phyloP scores from a whole-genome alignment of 2,113 vertebrate genomes.

The Lepisosteus osseus region DNA sequence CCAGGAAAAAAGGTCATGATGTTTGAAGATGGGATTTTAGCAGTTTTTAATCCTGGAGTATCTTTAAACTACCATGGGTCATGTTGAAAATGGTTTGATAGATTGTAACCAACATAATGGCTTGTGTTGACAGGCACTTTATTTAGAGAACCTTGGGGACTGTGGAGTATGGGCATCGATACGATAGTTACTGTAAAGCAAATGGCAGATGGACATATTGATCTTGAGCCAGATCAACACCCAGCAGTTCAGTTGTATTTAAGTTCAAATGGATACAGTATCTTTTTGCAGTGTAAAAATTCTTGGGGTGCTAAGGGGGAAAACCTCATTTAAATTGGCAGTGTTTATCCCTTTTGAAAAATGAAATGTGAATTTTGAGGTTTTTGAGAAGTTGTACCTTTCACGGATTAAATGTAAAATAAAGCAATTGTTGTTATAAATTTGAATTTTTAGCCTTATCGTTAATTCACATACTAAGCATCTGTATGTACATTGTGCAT shows the following conservation, averaged over 20 bases:
- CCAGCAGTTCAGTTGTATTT: neutral
- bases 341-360: neutral
- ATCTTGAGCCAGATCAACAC: neutral
- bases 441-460: too few relatives aligned
- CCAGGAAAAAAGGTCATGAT: too few relatives aligned
- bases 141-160: slow-evolving; percentile 9
- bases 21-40: too few relatives aligned
- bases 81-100: slow-evolving; percentile 1
- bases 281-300: neutral
- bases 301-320: neutral
- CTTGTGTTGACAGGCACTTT: slow-evolving; percentile 15
- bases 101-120: slow-evolving; percentile 12
- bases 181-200: slow-evolving; percentile 7
- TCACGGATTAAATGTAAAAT: too few relatives aligned
- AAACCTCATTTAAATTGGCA: neutral
- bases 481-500: too few relatives aligned
- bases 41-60: too few relatives aligned
- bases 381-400: too few relatives aligned
- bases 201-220: slow-evolving; percentile 11
- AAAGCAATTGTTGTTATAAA: too few relatives aligned
- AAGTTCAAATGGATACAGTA: neutral
- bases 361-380: too few relatives aligned
- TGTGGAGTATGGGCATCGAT: neutral
- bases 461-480: too few relatives aligned
- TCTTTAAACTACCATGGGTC: too few relatives aligned